Evolutionary conservation across 2,888 invertebrate species (phyloP), one percentile per base, ranked within the genome.

Genomic region (Exocentrus adspersus): DNA sequence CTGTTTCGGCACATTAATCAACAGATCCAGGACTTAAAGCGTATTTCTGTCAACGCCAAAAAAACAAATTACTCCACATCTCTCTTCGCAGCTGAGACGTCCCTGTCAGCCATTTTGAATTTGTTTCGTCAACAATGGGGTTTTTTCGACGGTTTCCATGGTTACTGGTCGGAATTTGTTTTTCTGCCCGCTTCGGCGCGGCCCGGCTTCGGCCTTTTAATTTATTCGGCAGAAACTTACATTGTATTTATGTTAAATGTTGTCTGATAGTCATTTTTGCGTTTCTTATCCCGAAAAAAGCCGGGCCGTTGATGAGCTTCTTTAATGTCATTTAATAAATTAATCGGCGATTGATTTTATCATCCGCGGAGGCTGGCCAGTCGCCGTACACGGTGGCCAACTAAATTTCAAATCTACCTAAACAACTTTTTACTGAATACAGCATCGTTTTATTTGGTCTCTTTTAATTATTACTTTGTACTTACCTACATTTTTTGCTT

Each of bases 81-180:
- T 75, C 73, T 73, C 75, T 78, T 76, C 68, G 70, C 69, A 68
- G 71, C 71, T 75, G 77, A 76, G 75, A 77, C 77, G 77, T 77
- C 77, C 71, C 73, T 70, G 73, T 65, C 73, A 74, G 79, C 80
- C 80, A 80, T 80, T 79, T 81, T 81, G 80, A 80, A 81, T 80
- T 80, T 75, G 79, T 78, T 79, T 78, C 72, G 75, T 75, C 79
- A 76, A 80, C 80, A 80, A 80, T 80, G 78, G 80, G 71, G 76
- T 77, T 79, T 77, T 79, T 79, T 77, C 72, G 66, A 63, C 70
- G 70, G 77, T 78, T 75, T 70, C 77, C 76, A 76, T 77, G 76
- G 77, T 77, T 76, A 78, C 78, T 73, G 72, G 70, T 74, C 66
- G 76, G 78, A 77, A 78, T 79, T 78, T 71, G 77, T 79, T 78